These are phyloP conservation scores for Crenichthys baileyi DNA, from an alignment of 2,797 vertebrate species.

Conservation along the genomic window DNA sequence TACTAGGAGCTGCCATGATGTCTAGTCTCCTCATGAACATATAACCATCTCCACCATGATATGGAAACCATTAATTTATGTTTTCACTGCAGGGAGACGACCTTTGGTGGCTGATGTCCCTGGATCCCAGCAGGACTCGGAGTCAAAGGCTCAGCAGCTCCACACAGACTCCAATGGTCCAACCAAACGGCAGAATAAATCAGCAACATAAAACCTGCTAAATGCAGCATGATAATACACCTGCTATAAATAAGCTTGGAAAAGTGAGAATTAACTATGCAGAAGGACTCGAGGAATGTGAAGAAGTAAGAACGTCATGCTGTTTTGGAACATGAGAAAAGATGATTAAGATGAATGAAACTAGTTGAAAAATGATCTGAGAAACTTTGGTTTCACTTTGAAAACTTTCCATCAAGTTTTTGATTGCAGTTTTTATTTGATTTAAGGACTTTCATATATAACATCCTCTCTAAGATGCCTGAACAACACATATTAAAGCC, in stretches of 20 bases:
- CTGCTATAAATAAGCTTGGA: background rate
- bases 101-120: background rate
- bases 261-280: background rate
- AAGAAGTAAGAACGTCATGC: background rate
- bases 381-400: no score
- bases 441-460: no score
- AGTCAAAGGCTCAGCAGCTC: background rate
- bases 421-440: no score
- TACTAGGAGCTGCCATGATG: background rate
- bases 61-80: background rate
- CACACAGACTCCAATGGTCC: background rate
- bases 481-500: no score
- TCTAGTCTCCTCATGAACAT: background rate
- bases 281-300: background rate
- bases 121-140: background rate
- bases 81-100: background rate
- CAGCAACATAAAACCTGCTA: conserved; percentile 7
- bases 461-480: no score
- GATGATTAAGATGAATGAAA: no score
- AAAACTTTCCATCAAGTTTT: no score
- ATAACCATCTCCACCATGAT: background rate
- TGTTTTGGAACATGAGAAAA: background rate
- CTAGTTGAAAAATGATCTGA: no score
- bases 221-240: conserved; percentile 14
- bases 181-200: conserved; percentile 6